Conservation (phyloP, 1,140 invertebrate species). For the Solen grandis region DNA sequence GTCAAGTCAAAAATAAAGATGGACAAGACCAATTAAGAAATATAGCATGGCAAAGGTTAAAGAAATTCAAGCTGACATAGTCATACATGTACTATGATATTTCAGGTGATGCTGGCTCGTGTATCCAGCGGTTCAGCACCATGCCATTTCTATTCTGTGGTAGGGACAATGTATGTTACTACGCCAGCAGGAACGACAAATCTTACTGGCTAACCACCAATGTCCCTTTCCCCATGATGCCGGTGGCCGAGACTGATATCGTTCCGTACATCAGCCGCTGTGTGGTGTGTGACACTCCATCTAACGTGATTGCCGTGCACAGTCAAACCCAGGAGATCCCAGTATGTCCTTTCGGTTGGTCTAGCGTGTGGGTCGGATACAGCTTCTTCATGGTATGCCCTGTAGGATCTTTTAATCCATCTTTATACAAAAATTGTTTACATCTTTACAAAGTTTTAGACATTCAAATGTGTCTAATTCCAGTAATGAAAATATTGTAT, state of each 20-base stretch:
- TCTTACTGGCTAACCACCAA: slow-evolving; percentile 98
- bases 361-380: slow-evolving; percentile 96
- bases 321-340: slow-evolving; percentile 95
- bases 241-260: slow-evolving; percentile 87
- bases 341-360: slow-evolving; percentile 95
- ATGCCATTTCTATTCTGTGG: slow-evolving; percentile 99
- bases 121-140: slow-evolving; percentile 95
- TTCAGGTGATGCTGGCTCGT: slow-evolving; percentile 90
- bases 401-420: too few species aligned
- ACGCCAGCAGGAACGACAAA: slow-evolving; percentile 96
- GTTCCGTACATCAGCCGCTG: slow-evolving; percentile 93
- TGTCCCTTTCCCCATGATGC: slow-evolving; percentile 94
- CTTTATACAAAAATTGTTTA: too few species aligned
- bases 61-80: too few species aligned
- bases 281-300: slow-evolving; percentile 93
- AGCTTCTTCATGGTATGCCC: slow-evolving; percentile 96
- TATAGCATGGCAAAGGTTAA: too few species aligned
- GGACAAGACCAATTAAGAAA: too few species aligned
- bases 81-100: background rate
- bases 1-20: too few species aligned
- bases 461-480: too few species aligned
- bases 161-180: slow-evolving; percentile 97
- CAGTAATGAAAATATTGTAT: too few species aligned
- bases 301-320: slow-evolving; percentile 96
- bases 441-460: too few species aligned